Evolutionary conservation across 1,140 invertebrate species (phyloP), one percentile per base, ranked within the genome.

Genomic region (Ostrea edulis): DNA sequence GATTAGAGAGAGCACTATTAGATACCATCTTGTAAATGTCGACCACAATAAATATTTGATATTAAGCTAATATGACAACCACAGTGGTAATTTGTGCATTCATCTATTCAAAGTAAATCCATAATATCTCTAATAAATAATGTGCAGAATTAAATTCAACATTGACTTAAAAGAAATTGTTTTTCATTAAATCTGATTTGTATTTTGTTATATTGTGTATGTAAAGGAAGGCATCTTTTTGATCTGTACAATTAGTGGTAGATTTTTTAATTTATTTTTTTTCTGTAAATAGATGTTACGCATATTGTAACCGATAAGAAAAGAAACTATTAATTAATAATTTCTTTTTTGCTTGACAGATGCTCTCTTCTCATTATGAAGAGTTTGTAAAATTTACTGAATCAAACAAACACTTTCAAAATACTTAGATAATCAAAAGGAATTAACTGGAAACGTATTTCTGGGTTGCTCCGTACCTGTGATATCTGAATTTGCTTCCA

Each of bases 171-270:
- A 77, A 77, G 68, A 77, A 77, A 35, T 77, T 11, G 25, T 35
- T 77, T 77, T 77, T 77, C 68, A 35, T 77, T 77, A 77, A 77
- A 77, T 77, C 68, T 29, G 25, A 77, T 77, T 77, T 77, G 22
- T 29, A 22, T 29, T 25, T 29, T 5, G 58, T 20, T 3, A 29
- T 77, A 25, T 77, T 35, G 12, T 77, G 68, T 77, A 77, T 77
- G 68, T 77, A 77, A 77, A 29, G 29, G 29, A 77, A 25, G 68
- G 3, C 14, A 29, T 29, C 9, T 35, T 77, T 77, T 77, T 77
- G 68, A 77, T 77, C 68, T 77, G 68, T 77, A 77, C 68, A 77
- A 77, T 77, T 77, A 77, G 9, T 14, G 25, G 68, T 77, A 77
- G 68, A 77, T 35, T 77, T 62, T 77, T 11, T 29, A 25, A 29